Percentiles rank a stretch among this genome's conserved stretches.
phyloP scores from a whole-genome alignment of 1,140 invertebrate genomes.

The Armadillidium nasatum region DNA sequence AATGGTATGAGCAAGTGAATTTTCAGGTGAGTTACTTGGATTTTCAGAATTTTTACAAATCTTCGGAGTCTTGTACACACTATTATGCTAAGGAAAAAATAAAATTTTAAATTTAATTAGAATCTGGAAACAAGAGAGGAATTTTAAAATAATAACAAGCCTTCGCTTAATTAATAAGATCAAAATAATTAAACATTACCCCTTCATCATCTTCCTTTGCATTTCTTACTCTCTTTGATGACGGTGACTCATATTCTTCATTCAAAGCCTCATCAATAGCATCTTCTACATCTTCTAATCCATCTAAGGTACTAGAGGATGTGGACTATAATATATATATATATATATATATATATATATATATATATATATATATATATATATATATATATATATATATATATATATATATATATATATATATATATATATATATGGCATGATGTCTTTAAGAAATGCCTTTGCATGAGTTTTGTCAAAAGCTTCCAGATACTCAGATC shows the following conservation, averaged over 20 bases:
- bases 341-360: too few species aligned
- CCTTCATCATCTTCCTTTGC: background rate
- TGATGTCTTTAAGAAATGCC: too few species aligned
- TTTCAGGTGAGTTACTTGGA: background rate
- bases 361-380: too few species aligned
- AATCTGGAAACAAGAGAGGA: background rate
- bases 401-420: too few species aligned
- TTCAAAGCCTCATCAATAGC: background rate
- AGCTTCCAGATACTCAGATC: too few species aligned
- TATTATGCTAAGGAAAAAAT: background rate
- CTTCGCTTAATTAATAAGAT: too few species aligned
- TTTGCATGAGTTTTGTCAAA: too few species aligned
- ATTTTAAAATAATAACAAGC: too few species aligned
- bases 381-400: too few species aligned
- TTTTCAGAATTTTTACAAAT: constrained; percentile 9
- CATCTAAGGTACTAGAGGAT: background rate
- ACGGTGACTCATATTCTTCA: background rate
- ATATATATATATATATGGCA: too few species aligned
- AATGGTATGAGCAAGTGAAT: constrained; percentile 21
- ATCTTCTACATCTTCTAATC: background rate
- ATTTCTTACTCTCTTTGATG: background rate
- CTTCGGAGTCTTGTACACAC: constrained; percentile 23
- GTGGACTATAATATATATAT: too few species aligned
- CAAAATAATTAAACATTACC: too few species aligned
- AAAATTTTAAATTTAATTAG: background rate